Evolutionary conservation across 2,113 vertebrate species (phyloP).

Genomic region (Propithecus coquereli): DNA sequence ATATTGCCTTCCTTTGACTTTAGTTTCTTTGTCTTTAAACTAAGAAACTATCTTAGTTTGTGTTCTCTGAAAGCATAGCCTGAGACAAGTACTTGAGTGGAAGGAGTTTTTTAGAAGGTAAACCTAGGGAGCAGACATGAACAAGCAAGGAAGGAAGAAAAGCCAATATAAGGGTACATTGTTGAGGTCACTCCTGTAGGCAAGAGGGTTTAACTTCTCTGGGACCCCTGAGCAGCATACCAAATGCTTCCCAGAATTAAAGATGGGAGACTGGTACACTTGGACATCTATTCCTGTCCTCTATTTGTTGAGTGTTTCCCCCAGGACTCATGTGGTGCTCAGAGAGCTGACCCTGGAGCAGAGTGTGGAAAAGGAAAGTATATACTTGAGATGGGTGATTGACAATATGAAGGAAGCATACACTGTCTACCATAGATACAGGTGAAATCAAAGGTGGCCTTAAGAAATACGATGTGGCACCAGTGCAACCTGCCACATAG

Average conservation of each 20-base stretch:
- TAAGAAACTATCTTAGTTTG: background rate
- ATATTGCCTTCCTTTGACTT: background rate
- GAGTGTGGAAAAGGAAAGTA: background rate
- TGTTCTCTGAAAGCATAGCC: background rate
- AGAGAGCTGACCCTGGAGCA: background rate
- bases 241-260: background rate
- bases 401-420: background rate
- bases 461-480: background rate
- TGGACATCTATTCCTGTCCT: no score
- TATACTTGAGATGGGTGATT: background rate
- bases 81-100: background rate
- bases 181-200: background rate
- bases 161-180: background rate
- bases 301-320: background rate
- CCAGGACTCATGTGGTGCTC: background rate
- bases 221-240: background rate
- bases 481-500: background rate
- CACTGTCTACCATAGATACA: background rate
- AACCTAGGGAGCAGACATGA: background rate
- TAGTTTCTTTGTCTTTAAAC: background rate
- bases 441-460: background rate
- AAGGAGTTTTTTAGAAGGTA: background rate
- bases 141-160: background rate
- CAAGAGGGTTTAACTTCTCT: background rate
- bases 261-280: background rate